Percentiles rank a stretch among this genome's conserved stretches.
phyloP scores from a whole-genome alignment of 2,113 vertebrate genomes.

The Noctilio leporinus region DNA sequence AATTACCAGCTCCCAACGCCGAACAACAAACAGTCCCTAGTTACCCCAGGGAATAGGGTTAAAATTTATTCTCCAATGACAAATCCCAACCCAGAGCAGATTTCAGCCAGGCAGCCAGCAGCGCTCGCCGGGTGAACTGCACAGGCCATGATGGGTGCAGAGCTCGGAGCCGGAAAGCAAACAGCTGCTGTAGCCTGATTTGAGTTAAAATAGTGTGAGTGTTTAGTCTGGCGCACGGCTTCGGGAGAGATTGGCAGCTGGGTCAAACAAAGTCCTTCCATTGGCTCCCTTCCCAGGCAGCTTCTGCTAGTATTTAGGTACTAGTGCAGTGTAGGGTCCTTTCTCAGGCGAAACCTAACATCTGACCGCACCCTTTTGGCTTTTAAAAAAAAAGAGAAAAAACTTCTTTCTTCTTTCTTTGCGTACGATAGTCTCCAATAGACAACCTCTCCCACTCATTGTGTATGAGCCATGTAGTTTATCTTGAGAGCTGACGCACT shows the following conservation, averaged over 20 bases:
- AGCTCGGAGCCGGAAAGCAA: conserved; percentile 86
- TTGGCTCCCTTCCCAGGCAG: conserved; percentile 89
- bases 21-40: conserved; percentile 23
- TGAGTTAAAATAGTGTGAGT: conserved; percentile 89
- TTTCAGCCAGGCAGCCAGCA: conserved; percentile 75
- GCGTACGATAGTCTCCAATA: conserved; percentile 77
- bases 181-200: conserved; percentile 91
- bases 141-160: conserved; percentile 81
- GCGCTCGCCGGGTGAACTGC: conserved; percentile 76
- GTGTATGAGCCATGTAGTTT: conserved; percentile 78
- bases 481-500: conserved; percentile 77
- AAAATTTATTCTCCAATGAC: conserved; percentile 54
- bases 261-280: conserved; percentile 93
- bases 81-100: conserved; percentile 69
- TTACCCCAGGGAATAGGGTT: conserved; percentile 45
- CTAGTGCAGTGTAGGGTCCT: conserved; percentile 82
- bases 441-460: conserved; percentile 79
- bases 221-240: conserved; percentile 95
- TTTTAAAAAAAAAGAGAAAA: conserved; percentile 47
- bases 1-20: not conserved
- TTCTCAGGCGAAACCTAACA: conserved; percentile 85
- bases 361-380: conserved; percentile 86
- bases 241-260: conserved; percentile 94
- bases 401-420: conserved; percentile 76
- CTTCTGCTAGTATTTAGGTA: conserved; percentile 90